Evolutionary conservation across 23 tunicate genomes (phyloP), one percentile per base, ranked within the genome.

Genomic region (Diplosoma virens): DNA sequence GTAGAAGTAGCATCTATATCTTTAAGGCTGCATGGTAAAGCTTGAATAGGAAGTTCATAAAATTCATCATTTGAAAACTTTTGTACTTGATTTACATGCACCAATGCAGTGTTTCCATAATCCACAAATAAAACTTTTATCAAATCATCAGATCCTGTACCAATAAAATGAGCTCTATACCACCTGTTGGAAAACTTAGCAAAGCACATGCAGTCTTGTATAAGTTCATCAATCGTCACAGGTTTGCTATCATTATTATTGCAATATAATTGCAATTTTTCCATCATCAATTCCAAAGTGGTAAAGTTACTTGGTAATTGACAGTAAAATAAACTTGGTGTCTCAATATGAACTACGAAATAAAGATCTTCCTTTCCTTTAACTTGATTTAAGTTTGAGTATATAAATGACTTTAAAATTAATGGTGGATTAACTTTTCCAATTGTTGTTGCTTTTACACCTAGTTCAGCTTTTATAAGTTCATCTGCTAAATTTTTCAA

Each of bases 161-260:
- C 71, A 0, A 82, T 29, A 59, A 77, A 78, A 72, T 89, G 96
- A 41, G 96, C 96, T 24, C 96, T 66, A 76, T 83, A 82, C 96
- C 96, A 89, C 50, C 71, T 82, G 27, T 71, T 81, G 4, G 46
- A 33, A 58, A 58, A 78, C 25, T 76, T 77, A 3, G 86, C 96
- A 70, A 89, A 82, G 34, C 96, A 89, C 70, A 82, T 54, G 35
- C 80, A 59, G 0, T 72, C 70, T 1, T 47, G 69, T 14, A 67
- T 59, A 1, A 89, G 66, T 16, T 76, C 81, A 32, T 82, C 67
- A 18, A 77, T 2, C 0, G 88, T 77, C 25, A 59, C 33, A 24
- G 30, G 20, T 0, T 9, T 23, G 18, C 2, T 37, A 18, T 36
- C 70, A 2, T 75, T 27, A 11, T 46, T 79, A 3, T 52, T 20